Evolutionary conservation across 2,113 vertebrate genomes (phyloP).

Genomic region (Vimba vimba): DNA sequence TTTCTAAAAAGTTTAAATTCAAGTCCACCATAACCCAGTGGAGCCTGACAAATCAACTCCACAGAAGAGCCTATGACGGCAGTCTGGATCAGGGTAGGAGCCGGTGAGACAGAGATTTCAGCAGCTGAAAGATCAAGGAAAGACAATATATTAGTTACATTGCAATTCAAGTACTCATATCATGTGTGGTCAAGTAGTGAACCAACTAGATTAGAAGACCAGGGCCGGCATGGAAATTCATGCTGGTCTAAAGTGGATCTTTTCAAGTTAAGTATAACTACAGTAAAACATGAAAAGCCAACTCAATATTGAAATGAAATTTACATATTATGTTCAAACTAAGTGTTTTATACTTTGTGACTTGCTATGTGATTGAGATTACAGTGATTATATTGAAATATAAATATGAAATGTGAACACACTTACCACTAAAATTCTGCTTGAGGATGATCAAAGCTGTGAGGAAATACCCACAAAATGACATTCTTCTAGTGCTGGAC

Average conservation of each 20-base stretch:
- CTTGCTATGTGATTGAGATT: background rate
- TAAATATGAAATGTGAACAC: background rate
- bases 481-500: constrained; percentile 36
- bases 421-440: constrained; percentile 23
- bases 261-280: background rate
- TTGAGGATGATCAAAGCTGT: constrained; percentile 16
- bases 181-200: background rate
- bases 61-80: background rate
- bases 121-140: constrained; percentile 2
- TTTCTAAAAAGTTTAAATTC: constrained; percentile 62
- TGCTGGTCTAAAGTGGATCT: background rate
- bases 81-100: constrained; percentile 61
- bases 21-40: constrained; percentile 61
- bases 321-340: background rate
- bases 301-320: background rate
- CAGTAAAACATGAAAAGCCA: too few species aligned
- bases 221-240: background rate
- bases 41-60: constrained; percentile 65
- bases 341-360: background rate
- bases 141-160: background rate
- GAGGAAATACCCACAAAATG: constrained; percentile 8
- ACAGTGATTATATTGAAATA: background rate
- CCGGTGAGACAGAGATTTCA: background rate
- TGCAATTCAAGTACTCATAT: background rate
- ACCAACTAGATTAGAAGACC: background rate